Conservation (phyloP, 2,888 invertebrate species). For the Dendrolimus houi region DNA sequence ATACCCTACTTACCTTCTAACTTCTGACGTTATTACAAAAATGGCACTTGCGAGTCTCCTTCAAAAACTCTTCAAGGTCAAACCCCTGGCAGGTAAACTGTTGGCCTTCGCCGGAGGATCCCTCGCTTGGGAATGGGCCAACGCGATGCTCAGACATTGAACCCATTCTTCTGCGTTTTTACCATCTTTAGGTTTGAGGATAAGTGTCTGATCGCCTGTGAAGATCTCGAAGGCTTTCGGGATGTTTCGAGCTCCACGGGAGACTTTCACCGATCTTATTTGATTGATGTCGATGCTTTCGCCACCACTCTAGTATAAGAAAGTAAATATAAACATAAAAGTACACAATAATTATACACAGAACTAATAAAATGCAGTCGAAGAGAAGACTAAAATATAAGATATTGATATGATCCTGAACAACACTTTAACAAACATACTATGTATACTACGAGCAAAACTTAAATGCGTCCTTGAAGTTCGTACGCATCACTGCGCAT, state of each 20-base stretch:
- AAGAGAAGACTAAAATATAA: too few relatives aligned
- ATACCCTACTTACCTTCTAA: too few relatives aligned
- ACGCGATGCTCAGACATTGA: slow-evolving; percentile 94
- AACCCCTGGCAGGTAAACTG: slow-evolving; percentile 64
- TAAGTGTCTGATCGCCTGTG: slow-evolving; percentile 93
- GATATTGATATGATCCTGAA: too few relatives aligned
- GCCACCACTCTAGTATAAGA: slow-evolving; percentile 81
- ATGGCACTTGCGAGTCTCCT: background rate
- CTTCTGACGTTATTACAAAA: background rate
- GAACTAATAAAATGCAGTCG: too few relatives aligned
- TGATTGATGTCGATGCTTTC: slow-evolving; percentile 94
- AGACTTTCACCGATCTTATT: slow-evolving; percentile 95
- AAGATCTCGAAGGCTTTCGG: slow-evolving; percentile 98
- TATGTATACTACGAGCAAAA: too few relatives aligned
- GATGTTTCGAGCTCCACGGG: slow-evolving; percentile 92
- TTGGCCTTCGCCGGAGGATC: slow-evolving; percentile 72
- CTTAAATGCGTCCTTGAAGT: too few relatives aligned
- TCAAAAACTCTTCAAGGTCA: slow-evolving; percentile 66
- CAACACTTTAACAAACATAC: too few relatives aligned
- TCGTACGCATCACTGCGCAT: too few relatives aligned
- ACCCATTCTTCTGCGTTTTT: slow-evolving; percentile 98
- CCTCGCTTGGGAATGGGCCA: slow-evolving; percentile 88
- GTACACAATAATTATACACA: background rate
- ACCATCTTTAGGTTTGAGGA: slow-evolving; percentile 95
- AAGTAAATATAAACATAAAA: background rate